Base-by-base conservation (phyloP, 1,140 invertebrate genomes). In the Pseudomyrmex sp. region DNA sequence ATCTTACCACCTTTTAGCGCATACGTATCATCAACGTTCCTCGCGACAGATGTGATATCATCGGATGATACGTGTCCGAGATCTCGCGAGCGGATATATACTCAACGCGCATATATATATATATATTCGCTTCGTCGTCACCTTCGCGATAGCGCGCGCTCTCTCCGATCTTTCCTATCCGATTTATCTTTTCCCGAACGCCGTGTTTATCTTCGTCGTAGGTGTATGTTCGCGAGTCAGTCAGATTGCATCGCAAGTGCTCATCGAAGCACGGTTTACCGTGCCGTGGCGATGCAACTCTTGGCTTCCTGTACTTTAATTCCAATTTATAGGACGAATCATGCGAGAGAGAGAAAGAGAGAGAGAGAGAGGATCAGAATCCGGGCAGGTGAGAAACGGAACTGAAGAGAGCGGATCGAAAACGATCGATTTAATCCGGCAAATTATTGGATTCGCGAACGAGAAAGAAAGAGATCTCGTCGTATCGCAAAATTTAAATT, bases 11-110 rank as follows among this genome's bases (percentile, higher is more conserved):
- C 15, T 48, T 4, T 69, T 50, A n/a, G n/a, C 18, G 35, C 35
- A 35, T 7, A 35, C 35, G n/a, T 79, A 84, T 79, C 75, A 79
- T 84, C 75, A 79, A 2, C 62, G 23, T 59, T 58, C 59, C 69
- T 80, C 77, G 85, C 72, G 76, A 85, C 83, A 83, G 59, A 58
- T 70, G 74, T 75, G 68, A 73, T 84, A 65, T 74, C 8, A n/a
- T 35, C 18, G 56, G 26, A 59, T 5, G 18, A 10, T 26, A 50
- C 13, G 35, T n/a, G 44, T 48, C 65, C 76, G 18, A 56, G 80
- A 86, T 86, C 13, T 86, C 13, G 75, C 63, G 75, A 69, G 62
- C 62, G 83, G 63, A 83, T 79, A 74, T 35, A 83, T 79, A 68
- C 5, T 35, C 4, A 35, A 35, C 35, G 35, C 58, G 58, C 9